phyloP scores from a whole-genome alignment of 2,888 invertebrate species.

The Pollenia labialis region DNA sequence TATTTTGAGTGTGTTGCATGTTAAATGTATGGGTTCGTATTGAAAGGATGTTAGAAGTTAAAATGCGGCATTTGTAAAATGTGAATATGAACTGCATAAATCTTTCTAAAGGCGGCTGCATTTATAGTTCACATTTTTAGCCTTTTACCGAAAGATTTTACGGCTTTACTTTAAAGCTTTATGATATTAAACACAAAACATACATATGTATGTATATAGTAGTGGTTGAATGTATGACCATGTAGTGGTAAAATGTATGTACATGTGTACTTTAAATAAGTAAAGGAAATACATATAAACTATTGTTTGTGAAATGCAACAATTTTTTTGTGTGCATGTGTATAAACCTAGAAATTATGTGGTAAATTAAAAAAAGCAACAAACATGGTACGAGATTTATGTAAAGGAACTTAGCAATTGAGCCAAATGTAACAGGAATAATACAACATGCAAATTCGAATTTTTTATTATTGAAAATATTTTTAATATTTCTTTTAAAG shows the following conservation, averaged over 20 bases:
- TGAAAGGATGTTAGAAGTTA: slow-evolving; percentile 36
- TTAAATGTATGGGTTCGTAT: slow-evolving; percentile 16
- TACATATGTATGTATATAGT: background rate
- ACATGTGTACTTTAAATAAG: background rate
- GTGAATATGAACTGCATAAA: slow-evolving; percentile 83
- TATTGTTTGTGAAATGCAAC: slow-evolving; percentile 21
- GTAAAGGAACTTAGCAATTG: slow-evolving; percentile 12
- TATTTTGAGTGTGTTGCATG: slow-evolving; percentile 16
- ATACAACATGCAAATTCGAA: too few relatives aligned
- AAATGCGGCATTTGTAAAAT: slow-evolving; percentile 79
- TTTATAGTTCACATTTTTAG: slow-evolving; percentile 54
- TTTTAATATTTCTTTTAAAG: background rate
- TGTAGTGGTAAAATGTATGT: background rate
- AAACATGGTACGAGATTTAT: background rate
- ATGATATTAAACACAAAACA: slow-evolving; percentile 30
- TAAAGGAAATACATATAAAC: slow-evolving; percentile 6
- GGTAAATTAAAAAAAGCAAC: slow-evolving; percentile 5
- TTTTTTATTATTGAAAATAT: background rate
- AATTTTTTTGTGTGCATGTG: slow-evolving; percentile 16
- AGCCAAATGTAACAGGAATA: background rate
- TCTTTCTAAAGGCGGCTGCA: slow-evolving; percentile 80
- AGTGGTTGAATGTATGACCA: background rate
- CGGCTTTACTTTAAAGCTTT: slow-evolving; percentile 61
- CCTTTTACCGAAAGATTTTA: slow-evolving; percentile 65
- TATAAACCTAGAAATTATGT: slow-evolving; percentile 15